These are phyloP conservation scores for Rhagoletis zephyria DNA, from an alignment of 1,140 invertebrate genomes.

Conservation along the genomic window DNA sequence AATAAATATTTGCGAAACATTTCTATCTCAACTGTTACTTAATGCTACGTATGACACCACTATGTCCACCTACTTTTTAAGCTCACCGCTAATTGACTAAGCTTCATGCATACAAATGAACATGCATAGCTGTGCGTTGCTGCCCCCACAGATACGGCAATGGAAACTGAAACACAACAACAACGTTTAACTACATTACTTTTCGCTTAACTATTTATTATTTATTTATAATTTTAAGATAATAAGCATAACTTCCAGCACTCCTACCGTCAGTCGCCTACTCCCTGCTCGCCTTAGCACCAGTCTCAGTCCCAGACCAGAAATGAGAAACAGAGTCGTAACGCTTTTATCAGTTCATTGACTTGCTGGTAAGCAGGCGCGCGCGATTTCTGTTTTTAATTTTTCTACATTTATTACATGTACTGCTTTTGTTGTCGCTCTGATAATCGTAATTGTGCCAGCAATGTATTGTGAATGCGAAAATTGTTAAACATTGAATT, in stretches of 20 bases:
- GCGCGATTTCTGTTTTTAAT: background rate
- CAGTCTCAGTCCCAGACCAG: background rate
- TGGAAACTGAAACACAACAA: background rate
- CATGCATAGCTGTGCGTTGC: background rate
- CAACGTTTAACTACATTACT: background rate
- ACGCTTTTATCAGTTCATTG: constrained; percentile 44
- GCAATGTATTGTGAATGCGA: background rate
- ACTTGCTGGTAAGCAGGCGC: constrained; percentile 8
- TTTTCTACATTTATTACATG: background rate
- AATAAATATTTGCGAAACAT: constrained; percentile 26
- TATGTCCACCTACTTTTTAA: background rate
- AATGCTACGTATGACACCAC: background rate
- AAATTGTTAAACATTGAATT: constrained; percentile 4
- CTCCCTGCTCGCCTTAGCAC: no score
- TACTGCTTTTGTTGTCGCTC: background rate
- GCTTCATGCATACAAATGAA: background rate
- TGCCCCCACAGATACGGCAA: background rate
- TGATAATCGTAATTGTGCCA: constrained; percentile 24
- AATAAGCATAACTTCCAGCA: background rate
- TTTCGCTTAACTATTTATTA: constrained; percentile 32
- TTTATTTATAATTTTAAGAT: constrained; percentile 37
- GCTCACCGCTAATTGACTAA: background rate
- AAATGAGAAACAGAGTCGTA: background rate
- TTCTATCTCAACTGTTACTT: background rate
- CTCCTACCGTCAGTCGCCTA: no score